Conservation (phyloP, 2,888 invertebrate species). For the Brachyptera putata region DNA sequence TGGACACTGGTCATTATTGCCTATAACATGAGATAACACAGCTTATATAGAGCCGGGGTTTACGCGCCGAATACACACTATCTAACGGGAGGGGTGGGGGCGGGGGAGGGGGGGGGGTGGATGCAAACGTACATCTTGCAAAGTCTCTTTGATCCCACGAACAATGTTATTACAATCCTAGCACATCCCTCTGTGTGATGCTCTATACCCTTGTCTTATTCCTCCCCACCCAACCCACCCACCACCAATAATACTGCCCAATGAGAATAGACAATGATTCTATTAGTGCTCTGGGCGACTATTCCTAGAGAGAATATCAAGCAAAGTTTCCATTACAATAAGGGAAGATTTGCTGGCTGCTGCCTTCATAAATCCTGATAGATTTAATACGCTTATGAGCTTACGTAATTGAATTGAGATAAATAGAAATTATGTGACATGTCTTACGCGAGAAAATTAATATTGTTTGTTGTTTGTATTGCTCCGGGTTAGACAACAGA, state of each 20-base stretch:
- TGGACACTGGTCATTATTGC: conserved; percentile 11
- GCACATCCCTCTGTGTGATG: not conserved
- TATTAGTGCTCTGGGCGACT: conserved; percentile 3
- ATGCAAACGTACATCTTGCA: conserved; percentile 18
- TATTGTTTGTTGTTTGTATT: too few relatives aligned
- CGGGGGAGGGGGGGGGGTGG: not conserved
- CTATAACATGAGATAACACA: not conserved
- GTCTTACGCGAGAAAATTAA: too few relatives aligned
- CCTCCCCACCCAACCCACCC: not conserved
- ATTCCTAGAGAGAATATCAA: not conserved
- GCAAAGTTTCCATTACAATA: too few relatives aligned
- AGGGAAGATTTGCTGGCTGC: too few relatives aligned
- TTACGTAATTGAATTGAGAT: not conserved
- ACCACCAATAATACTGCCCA: too few relatives aligned
- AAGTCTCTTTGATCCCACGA: conserved; percentile 19
- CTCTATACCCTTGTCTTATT: not conserved
- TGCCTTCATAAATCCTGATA: too few relatives aligned
- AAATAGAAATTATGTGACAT: not conserved
- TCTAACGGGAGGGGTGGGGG: not conserved
- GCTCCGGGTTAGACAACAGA: too few relatives aligned
- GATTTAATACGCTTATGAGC: too few relatives aligned
- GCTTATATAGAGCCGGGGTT: conserved; percentile 4
- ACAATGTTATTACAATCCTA: conserved; percentile 21
- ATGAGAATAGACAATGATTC: not conserved
- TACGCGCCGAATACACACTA: not conserved